A percentile compares a stretch with the other conserved stretches of the same genome.
Evolutionary conservation across 1,140 invertebrate genomes (phyloP).

Genomic region (Sarcophaga peregrina): DNA sequence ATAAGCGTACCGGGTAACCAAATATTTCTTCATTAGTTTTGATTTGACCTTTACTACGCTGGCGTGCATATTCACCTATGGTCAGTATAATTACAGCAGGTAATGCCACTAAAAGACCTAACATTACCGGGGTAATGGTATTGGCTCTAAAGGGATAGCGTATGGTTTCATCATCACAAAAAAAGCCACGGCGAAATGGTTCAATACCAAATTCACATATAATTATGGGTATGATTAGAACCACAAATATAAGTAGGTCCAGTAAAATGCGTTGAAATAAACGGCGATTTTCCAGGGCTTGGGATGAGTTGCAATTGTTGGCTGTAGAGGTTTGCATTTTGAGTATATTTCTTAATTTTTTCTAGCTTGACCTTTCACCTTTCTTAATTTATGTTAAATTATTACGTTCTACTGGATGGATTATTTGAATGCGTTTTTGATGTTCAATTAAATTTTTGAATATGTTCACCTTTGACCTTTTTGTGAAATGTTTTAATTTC

Average conservation of each 20-base stretch:
- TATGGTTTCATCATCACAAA: constrained; percentile 94
- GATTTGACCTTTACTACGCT: constrained; percentile 47
- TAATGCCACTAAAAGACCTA: constrained; percentile 79
- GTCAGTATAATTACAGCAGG: constrained; percentile 63
- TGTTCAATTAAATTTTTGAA: no score
- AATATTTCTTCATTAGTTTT: constrained; percentile 43
- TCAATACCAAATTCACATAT: constrained; percentile 77
- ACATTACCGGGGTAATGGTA: constrained; percentile 81
- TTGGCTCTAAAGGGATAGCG: constrained; percentile 83
- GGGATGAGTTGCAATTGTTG: neutral
- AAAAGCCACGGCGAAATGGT: constrained; percentile 91
- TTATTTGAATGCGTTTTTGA: no score
- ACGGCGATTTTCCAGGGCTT: constrained; percentile 45
- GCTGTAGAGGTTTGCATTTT: constrained; percentile 30
- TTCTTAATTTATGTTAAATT: neutral
- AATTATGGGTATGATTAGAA: constrained; percentile 71
- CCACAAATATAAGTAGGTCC: constrained; percentile 55
- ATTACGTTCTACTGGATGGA: no score
- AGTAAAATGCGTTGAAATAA: constrained; percentile 49
- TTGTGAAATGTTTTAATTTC: no score
- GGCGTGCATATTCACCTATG: constrained; percentile 54
- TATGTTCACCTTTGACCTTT: no score
- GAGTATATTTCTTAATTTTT: neutral
- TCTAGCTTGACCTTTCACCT: neutral
- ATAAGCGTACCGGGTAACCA: constrained; percentile 69